Evolutionary conservation across 2,797 vertebrate species (phyloP).

Genomic region (Onychomys torridus): DNA sequence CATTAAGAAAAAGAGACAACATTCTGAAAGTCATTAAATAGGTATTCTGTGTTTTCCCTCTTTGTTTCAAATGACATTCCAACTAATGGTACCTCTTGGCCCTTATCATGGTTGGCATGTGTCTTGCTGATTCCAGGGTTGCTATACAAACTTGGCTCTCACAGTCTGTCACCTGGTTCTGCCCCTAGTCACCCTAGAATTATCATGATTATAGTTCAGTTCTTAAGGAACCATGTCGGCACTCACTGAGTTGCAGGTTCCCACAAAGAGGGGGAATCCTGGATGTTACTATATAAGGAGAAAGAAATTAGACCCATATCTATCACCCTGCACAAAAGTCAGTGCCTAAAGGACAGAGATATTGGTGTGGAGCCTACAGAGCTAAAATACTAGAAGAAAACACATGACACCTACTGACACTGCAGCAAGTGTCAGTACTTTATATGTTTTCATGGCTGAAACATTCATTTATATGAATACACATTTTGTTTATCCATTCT

Average conservation of each 20-base stretch:
- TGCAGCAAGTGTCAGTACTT: not conserved
- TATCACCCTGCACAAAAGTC: not conserved
- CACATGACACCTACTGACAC: not conserved
- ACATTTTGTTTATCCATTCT: too few relatives aligned
- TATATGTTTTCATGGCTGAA: not conserved
- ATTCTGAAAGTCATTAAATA: not conserved
- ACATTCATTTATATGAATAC: not conserved
- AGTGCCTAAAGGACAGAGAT: not conserved
- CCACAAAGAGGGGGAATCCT: not conserved
- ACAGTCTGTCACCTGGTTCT: not conserved
- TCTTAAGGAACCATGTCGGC: not conserved
- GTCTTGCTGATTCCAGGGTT: not conserved
- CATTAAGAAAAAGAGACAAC: not conserved
- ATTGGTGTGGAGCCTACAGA: not conserved
- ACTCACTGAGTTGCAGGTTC: not conserved
- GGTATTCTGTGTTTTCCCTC: not conserved
- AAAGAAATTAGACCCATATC: not conserved
- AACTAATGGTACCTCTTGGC: not conserved
- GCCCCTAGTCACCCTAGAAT: not conserved
- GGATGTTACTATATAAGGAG: not conserved
- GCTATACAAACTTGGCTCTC: not conserved
- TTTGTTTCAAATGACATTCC: not conserved
- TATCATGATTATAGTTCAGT: not conserved
- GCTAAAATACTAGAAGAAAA: not conserved
- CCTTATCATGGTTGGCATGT: not conserved